These are phyloP conservation scores for Todiramphus chloris DNA, from an alignment of 2,113 vertebrate species.

Conservation along the genomic window DNA sequence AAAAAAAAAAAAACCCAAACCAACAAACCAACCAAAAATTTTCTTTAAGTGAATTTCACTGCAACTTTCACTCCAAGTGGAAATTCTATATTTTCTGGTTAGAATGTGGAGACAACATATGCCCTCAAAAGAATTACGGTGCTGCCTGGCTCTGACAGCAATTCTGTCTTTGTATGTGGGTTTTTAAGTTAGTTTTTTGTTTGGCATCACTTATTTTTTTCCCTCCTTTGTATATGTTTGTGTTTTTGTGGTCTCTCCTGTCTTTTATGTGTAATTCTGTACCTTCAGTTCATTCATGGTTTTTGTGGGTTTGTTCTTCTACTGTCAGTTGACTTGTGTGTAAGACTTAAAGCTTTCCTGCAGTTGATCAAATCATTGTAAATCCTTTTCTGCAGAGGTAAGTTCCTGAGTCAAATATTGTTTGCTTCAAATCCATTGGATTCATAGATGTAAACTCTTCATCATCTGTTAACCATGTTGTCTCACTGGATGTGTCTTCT, in stretches of 20 bases:
- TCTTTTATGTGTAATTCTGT: background rate
- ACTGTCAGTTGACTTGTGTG: background rate
- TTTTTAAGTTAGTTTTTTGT: background rate
- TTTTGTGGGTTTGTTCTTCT: background rate
- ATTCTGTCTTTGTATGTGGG: background rate
- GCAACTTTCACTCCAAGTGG: background rate
- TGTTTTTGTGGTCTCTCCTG: background rate
- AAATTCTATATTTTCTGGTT: background rate
- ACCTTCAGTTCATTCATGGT: background rate
- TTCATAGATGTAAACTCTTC: background rate
- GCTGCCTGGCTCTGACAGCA: background rate
- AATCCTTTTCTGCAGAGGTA: background rate
- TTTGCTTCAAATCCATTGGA: background rate
- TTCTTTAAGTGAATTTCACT: background rate
- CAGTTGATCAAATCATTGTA: fast-evolving
- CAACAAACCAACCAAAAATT: no score
- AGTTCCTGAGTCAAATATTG: background rate
- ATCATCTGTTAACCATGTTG: background rate
- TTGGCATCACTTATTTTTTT: background rate
- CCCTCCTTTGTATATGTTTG: background rate
- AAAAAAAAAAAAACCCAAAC: background rate
- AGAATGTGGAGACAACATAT: background rate
- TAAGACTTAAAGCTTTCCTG: background rate
- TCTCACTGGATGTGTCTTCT: background rate
- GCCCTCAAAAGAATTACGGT: background rate